Evolutionary conservation across 2,888 invertebrate species (phyloP), one percentile per base, ranked within the genome.

Genomic region (Athripsodes cinereus): DNA sequence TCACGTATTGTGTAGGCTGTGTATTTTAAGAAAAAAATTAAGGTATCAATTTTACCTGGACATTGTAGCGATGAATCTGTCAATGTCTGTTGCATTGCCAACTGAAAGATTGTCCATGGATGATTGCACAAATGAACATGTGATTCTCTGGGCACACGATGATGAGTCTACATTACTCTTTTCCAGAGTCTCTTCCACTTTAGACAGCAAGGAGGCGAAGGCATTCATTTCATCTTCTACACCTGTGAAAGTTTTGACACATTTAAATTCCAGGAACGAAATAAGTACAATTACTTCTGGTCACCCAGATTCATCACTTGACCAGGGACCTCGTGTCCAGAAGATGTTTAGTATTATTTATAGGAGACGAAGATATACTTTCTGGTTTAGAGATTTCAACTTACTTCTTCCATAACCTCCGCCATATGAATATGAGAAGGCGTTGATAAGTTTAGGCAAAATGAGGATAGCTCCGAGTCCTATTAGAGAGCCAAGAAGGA

Each of bases 391-490:
- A 31, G 11, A 31, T 31, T 48, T 11, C 5, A 19, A 20, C 55
- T 82, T 73, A 87, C 90, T 87, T 71, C 89, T 80, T 35, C 86
- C 88, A 60, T 85, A 84, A 34, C 76, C 76, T 10, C 81, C 80
- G 2, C 81, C 82, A 44, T 86, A 85, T 2, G 83, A 79, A 48
- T 85, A 84, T 0, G 86, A 84, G 58, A 92, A 80, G 0, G 87
- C 81, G 60, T 87, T 82, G 2, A 91, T 81, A 44, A 92, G 71
- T 72, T 92, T 92, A 0, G 92, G 92, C 51, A 91, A 79, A 2
- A 92, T 82, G 18, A 92, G 76, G 58, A 92, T 84, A 1, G 90
- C 89, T 13, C 91, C 91, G 52, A 92, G 83, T 1, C 92, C 92
- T 49, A 92, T 79, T 1, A 91, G 79, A 1, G 90, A 89, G 0